phyloP scores from a whole-genome alignment of 2,113 vertebrate genomes.

The Procavia capensis region DNA sequence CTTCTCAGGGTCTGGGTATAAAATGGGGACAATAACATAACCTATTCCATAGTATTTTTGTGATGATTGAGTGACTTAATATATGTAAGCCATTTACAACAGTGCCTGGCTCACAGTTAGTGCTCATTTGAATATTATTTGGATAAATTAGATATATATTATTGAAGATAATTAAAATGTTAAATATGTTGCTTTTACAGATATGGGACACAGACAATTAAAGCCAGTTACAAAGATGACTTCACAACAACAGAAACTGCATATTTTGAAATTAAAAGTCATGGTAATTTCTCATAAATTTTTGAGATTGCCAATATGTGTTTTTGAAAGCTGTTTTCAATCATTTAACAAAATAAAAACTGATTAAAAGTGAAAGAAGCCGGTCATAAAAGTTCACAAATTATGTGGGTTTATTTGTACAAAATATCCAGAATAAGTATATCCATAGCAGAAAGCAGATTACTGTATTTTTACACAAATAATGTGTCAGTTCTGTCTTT shows the following conservation, averaged over 20 bases:
- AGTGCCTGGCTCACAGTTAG: neutral
- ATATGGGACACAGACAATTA: constrained; percentile 91
- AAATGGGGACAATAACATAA: neutral
- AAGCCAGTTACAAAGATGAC: constrained; percentile 89
- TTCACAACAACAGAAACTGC: constrained; percentile 87
- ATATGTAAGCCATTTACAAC: neutral
- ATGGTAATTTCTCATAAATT: constrained; percentile 84
- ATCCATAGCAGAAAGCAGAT: neutral
- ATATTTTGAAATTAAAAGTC: constrained; percentile 92
- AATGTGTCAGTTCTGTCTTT: too few species aligned
- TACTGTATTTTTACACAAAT: neutral
- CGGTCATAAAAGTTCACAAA: neutral
- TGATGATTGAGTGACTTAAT: neutral
- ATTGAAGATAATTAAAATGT: neutral
- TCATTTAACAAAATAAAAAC: neutral
- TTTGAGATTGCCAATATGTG: neutral
- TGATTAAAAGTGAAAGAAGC: neutral
- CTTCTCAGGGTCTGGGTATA: neutral
- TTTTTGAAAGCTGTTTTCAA: neutral
- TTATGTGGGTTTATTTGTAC: neutral
- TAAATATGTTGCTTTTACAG: constrained; percentile 75
- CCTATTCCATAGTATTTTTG: neutral
- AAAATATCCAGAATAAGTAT: neutral
- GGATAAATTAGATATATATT: neutral
- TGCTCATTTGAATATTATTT: neutral